phyloP scores from a whole-genome alignment of 2,797 vertebrate species.

The Anguilla megastoma region DNA sequence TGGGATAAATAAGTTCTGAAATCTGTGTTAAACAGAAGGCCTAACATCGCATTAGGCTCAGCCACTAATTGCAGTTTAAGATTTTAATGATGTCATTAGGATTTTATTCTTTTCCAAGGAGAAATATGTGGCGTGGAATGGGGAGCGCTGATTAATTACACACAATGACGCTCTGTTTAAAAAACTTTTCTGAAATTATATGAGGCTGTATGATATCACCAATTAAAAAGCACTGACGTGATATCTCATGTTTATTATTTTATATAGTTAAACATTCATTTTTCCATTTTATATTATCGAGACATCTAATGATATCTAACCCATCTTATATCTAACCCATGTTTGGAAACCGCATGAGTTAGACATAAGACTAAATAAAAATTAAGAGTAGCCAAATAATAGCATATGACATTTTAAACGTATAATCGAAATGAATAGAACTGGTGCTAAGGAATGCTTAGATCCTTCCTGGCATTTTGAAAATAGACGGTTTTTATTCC shows the following conservation, averaged over 20 bases:
- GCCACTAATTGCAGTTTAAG: conserved; percentile 19
- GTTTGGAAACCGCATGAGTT: neutral
- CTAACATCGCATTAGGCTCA: conserved; percentile 5
- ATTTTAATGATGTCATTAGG: conserved; percentile 24
- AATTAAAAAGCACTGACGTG: neutral
- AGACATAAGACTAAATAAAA: neutral
- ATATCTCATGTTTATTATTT: neutral
- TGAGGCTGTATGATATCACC: neutral
- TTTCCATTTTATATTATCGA: neutral
- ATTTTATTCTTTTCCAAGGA: conserved; percentile 18
- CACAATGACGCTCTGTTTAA: neutral
- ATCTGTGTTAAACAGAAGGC: conserved; percentile 18
- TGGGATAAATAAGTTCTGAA: conserved; percentile 13
- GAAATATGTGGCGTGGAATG: neutral
- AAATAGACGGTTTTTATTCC: neutral
- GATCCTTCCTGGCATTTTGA: neutral
- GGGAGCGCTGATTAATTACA: neutral
- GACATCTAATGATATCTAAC: neutral
- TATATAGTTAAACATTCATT: neutral
- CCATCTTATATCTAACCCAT: neutral
- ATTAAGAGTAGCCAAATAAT: neutral
- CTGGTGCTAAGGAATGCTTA: neutral
- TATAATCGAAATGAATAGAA: neutral
- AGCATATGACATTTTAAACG: neutral
- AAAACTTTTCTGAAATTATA: neutral